Base-by-base conservation (phyloP, 2,797 vertebrate species). In the Acanthopagrus latus region DNA sequence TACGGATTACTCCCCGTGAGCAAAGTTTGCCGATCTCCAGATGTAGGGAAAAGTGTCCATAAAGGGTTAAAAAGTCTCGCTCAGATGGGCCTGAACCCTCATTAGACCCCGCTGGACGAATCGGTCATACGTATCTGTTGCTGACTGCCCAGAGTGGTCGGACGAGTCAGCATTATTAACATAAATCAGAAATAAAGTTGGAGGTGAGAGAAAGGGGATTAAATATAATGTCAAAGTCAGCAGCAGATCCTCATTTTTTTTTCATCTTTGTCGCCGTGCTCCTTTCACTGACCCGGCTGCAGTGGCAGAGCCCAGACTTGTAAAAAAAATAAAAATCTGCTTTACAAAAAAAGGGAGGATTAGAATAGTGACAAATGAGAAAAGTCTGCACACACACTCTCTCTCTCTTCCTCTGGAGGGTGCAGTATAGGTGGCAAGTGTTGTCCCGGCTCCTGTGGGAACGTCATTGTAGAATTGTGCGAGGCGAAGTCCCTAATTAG, bases 401-500 rank as follows among this genome's bases (percentile, higher is more conserved):
- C 13, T 55, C 52, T 52, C 44, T 56, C 27, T 27, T 46, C 82
- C 83, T 65, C 57, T 38, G 64, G 76, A 70, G 75, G 70, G n/a
- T 60, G 72, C 68, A 44, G 79, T 62, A 77, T 74, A 82, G 86
- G 88, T 91, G 84, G 83, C 64, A 69, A 80, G 83, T 78, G 76
- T 78, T 87, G 80, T 89, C 64, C 60, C 23, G 56, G 50, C 48
- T 89, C 86, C 89, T 84, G 71, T 5, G 80, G 82, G 89, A 84
- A 78, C 16, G 21, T 76, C 71, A 63, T 44, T 13, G 70, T 74
- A 41, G 64, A 85, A 82, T 59, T 79, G 84, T 68, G 75, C 29
- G 58, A 78, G 83, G 78, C 85, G 85, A 89, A 87, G 83, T 82
- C 70, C 88, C 88, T 93, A 91, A 92, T 94, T 93, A 93, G 90